Percentiles rank a stretch among this genome's conserved stretches.
Evolutionary conservation across 2,888 invertebrate species (phyloP).

Genomic region (Ophion obscuratus): DNA sequence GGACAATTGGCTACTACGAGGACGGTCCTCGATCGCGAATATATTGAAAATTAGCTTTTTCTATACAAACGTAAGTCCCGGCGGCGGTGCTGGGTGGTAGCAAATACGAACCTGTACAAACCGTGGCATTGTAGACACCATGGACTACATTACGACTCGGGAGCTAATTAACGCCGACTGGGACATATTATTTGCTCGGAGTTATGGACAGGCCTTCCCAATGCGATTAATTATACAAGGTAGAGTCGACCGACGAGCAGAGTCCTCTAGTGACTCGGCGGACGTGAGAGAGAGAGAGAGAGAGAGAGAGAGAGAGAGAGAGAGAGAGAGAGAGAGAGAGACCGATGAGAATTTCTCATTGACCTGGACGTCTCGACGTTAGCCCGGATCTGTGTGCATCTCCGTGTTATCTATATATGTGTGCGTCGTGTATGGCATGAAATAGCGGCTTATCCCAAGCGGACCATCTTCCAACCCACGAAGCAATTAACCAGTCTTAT

Average conservation of each 20-base stretch:
- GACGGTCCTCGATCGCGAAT: no score
- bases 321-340: constrained; percentile 36
- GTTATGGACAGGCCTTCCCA: constrained; percentile 68
- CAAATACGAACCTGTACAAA: constrained; percentile 36
- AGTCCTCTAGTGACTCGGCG: constrained; percentile 21
- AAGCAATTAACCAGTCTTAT: constrained; percentile 75
- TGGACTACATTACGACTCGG: constrained; percentile 55
- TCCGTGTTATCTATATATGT: constrained; percentile 1
- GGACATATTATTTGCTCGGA: constrained; percentile 67
- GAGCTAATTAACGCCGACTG: constrained; percentile 67
- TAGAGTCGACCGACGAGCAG: constrained; percentile 48
- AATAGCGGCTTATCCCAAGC: constrained; percentile 68
- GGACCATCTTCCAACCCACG: constrained; percentile 68
- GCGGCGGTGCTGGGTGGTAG: constrained; percentile 34
- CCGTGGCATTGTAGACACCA: constrained; percentile 40
- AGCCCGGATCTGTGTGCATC: constrained; percentile 2
- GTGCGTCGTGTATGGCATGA: constrained; percentile 23
- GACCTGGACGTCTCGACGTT: constrained; percentile 56
- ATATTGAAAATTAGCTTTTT: background rate
- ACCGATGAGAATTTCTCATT: constrained; percentile 42
- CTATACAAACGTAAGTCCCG: constrained; percentile 18
- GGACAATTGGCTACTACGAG: no score
- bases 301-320: constrained; percentile 30
- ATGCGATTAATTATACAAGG: constrained; percentile 68
- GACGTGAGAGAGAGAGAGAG: constrained; percentile 18